These are phyloP conservation scores for Idaea biselata DNA, from an alignment of 2,888 invertebrate genomes.

Conservation along the genomic window DNA sequence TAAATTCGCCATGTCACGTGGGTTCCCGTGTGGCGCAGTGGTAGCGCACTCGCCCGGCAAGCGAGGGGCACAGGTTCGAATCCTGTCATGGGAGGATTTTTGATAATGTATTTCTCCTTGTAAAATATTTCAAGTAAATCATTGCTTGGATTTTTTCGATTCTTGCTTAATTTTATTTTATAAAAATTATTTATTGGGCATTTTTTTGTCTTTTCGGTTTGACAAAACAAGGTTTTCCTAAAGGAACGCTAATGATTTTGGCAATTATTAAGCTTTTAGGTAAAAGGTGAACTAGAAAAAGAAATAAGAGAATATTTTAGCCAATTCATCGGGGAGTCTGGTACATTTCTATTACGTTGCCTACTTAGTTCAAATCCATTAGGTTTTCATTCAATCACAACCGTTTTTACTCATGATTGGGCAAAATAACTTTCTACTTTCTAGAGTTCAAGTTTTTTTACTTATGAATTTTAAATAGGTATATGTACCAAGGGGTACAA, in stretches of 20 bases:
- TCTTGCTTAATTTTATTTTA: too few relatives aligned
- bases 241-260: background rate
- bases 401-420: background rate
- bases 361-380: background rate
- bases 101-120: too few relatives aligned
- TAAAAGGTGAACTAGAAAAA: background rate
- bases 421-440: background rate
- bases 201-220: too few relatives aligned
- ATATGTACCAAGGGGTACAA: background rate
- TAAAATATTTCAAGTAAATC: too few relatives aligned
- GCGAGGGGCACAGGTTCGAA: too few relatives aligned
- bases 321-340: background rate
- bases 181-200: too few relatives aligned
- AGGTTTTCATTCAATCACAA: background rate
- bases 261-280: background rate
- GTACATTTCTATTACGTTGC: background rate
- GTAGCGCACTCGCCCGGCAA: too few relatives aligned
- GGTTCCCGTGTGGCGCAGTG: too few relatives aligned
- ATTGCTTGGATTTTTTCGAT: too few relatives aligned
- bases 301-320: background rate
- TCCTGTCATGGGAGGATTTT: too few relatives aligned
- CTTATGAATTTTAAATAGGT: background rate
- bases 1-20: too few relatives aligned
- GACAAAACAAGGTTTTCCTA: too few relatives aligned
- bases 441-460: background rate